A percentile compares a stretch with the other conserved stretches of the same genome.
These are phyloP conservation scores for Procambarus virginalis DNA, from an alignment of 1,140 invertebrate genomes.

Conservation along the genomic window DNA sequence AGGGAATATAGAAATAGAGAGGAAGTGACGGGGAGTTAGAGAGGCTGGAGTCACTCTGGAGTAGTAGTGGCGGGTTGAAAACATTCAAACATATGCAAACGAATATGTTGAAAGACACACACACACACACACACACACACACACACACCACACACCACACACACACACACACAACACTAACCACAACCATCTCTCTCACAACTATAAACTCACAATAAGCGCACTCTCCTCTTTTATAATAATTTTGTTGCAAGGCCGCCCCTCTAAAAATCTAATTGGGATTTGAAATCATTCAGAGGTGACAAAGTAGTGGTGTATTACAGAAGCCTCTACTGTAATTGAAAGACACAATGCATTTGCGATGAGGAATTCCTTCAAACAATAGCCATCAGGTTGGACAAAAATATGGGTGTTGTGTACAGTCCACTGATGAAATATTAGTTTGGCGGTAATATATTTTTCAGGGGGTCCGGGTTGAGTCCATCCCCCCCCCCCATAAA, in stretches of 20 bases:
- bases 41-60: too few species aligned
- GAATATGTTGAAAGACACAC: too few species aligned
- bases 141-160: too few species aligned
- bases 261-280: constrained; percentile 29
- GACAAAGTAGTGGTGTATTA: constrained; percentile 37
- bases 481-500: background rate
- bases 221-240: background rate
- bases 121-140: too few species aligned
- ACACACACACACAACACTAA: background rate
- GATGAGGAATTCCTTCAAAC: constrained; percentile 29
- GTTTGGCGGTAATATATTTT: constrained; percentile 26
- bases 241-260: constrained; percentile 2
- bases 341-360: constrained; percentile 32
- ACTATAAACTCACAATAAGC: background rate
- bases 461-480: background rate
- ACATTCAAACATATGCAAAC: too few species aligned
- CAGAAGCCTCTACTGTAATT: constrained; percentile 47
- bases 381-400: constrained; percentile 16
- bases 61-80: too few species aligned
- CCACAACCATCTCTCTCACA: background rate
- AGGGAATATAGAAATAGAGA: too few species aligned
- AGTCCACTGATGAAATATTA: constrained; percentile 16
- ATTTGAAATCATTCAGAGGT: constrained; percentile 35
- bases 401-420: constrained; percentile 14
- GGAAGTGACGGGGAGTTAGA: too few species aligned